phyloP scores from a whole-genome alignment of 2,113 vertebrate species.

The Sialia sialis region DNA sequence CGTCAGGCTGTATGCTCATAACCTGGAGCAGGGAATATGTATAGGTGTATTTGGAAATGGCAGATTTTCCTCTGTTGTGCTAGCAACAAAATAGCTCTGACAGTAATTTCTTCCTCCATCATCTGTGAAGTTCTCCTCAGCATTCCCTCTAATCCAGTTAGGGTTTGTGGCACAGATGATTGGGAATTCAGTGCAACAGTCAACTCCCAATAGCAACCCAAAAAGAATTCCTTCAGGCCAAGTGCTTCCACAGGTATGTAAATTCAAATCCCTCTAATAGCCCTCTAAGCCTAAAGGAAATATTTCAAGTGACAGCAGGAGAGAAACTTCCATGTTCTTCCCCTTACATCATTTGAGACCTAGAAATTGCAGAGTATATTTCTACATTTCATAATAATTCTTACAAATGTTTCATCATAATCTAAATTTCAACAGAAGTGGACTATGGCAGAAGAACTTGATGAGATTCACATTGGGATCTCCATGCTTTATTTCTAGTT shows the following conservation, averaged over 20 bases:
- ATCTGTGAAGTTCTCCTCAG: neutral
- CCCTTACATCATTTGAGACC: neutral
- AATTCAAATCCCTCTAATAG: neutral
- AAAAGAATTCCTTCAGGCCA: neutral
- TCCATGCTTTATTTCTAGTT: neutral
- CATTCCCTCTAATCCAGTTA: neutral
- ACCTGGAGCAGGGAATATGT: neutral
- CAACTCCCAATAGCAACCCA: neutral
- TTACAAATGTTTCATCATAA: neutral
- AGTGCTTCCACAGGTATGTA: neutral
- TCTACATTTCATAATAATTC: constrained; percentile 12
- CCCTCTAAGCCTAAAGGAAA: neutral
- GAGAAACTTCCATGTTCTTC: neutral
- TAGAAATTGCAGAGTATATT: constrained; percentile 5
- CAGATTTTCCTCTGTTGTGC: neutral
- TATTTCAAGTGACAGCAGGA: neutral
- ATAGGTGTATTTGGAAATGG: neutral
- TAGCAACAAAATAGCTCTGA: neutral
- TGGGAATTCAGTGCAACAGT: neutral
- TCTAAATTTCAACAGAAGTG: neutral
- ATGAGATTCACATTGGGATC: neutral
- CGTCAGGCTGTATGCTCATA: neutral
- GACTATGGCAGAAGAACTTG: neutral
- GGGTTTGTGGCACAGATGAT: neutral
- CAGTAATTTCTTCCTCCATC: neutral